Evolutionary conservation across 2,113 vertebrate species (phyloP), one percentile per base, ranked within the genome.

Genomic region (Elephantulus edwardii): DNA sequence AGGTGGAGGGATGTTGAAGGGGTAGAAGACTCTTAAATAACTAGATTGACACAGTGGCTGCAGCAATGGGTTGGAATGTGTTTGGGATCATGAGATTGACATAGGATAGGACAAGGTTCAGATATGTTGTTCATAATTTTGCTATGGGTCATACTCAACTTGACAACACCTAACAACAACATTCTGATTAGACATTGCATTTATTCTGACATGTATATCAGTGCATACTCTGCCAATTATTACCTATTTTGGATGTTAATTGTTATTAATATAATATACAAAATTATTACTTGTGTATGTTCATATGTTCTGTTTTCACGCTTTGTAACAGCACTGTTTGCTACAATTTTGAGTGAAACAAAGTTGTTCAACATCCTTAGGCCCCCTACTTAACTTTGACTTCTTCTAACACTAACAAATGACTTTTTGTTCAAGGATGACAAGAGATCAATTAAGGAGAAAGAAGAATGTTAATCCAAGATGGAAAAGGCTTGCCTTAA

Each of bases 361-460:
- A 14, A 91, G 68, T n/a, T 52, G 52, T 95, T 52, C 26, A 50
- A 66, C 56, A 83, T 33, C 33, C 44, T 40, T 72, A 71, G 19
- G 8, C 35, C 92, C 35, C 52, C 92, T 83, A 3, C 71, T 84
- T 92, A 95, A 93, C 78, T 96, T 86, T 64, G 26, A 88, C 58
- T 60, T 8, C 52, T 93, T 94, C 30, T 20, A 71, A 50, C 33
- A 60, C 2, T 91, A 91, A 94, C 60, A 92, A 64, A 88, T 89
- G 17, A n/a, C 84, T 71, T 95, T 87, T 89, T 91, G 71, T 92
- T 88, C 79, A 92, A 88, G 85, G 76, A 94, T 95, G 90, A 94
- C 60, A 91, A 82, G 44, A 94, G 7, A 94, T 75, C 17, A 93
- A 81, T 96, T 92, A 93, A 80, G 91, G 48, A 87, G 71, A 91